Conservation (phyloP, 2,113 vertebrate species). For the Felis catus region DNA sequence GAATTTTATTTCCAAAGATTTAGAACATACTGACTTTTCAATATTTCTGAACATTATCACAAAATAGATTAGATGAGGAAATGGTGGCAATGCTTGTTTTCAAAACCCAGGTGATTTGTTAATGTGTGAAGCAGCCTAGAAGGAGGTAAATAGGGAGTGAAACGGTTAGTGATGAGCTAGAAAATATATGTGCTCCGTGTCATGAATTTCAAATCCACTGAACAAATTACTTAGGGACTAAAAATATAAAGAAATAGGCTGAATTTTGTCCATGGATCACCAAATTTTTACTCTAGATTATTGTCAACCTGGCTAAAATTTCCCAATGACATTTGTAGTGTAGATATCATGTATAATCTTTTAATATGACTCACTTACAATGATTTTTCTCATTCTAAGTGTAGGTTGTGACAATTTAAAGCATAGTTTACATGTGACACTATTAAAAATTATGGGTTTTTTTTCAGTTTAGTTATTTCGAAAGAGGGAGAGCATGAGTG, state of each 20-base stretch:
- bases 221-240: neutral
- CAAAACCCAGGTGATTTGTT: neutral
- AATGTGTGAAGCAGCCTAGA: rapidly evolving
- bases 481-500: neutral
- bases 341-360: neutral
- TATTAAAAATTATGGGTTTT: neutral
- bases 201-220: neutral
- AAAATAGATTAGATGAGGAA: neutral
- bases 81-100: neutral
- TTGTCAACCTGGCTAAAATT: neutral
- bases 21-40: neutral
- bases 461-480: neutral
- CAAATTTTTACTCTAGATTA: neutral
- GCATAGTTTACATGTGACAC: neutral
- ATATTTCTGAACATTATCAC: neutral
- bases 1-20: neutral
- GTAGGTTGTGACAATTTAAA: neutral
- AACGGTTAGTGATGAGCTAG: neutral
- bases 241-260: neutral
- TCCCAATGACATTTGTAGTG: neutral
- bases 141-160: neutral
- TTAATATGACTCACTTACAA: neutral
- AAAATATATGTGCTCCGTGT: neutral
- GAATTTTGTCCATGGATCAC: neutral
- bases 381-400: neutral